Percentiles rank a stretch among this genome's conserved stretches.
phyloP scores from a whole-genome alignment of 2,113 vertebrate species.

The Cisticola juncidis region DNA sequence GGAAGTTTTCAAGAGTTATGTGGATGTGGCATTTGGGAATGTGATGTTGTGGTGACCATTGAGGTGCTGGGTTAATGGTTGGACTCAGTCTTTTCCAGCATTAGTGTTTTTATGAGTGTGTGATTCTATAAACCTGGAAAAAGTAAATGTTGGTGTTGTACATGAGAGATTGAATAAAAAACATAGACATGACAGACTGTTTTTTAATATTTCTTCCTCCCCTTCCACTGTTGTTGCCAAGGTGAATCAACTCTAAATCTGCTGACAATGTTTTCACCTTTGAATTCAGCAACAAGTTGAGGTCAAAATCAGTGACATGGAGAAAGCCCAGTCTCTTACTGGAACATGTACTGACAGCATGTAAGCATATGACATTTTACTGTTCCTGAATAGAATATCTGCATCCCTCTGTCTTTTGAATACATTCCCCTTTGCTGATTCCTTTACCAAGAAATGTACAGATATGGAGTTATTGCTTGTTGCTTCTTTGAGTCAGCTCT shows the following conservation, averaged over 20 bases:
- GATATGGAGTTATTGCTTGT: not conserved
- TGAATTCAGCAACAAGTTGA: not conserved
- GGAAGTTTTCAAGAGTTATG: not conserved
- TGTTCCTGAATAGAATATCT: constrained; percentile 6
- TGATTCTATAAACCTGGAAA: not conserved
- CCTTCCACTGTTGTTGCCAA: not conserved
- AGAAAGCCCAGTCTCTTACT: not conserved
- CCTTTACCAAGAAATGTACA: not conserved
- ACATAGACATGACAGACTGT: not conserved
- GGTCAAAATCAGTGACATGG: not conserved
- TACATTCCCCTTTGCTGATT: not conserved
- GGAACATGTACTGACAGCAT: not conserved
- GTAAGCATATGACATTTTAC: constrained; percentile 5
- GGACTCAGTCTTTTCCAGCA: not conserved
- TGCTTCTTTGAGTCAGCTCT: not conserved
- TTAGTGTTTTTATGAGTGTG: not conserved
- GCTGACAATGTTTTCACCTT: not conserved
- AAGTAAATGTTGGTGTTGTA: not conserved
- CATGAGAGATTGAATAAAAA: not conserved
- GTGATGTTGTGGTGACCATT: no score
- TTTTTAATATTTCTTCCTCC: not conserved
- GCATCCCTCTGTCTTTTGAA: constrained; percentile 31
- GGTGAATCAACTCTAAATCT: not conserved
- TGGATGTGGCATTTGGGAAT: no score
- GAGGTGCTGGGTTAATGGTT: not conserved